phyloP scores from a whole-genome alignment of 2,888 invertebrate species.

The Chesias legatella region DNA sequence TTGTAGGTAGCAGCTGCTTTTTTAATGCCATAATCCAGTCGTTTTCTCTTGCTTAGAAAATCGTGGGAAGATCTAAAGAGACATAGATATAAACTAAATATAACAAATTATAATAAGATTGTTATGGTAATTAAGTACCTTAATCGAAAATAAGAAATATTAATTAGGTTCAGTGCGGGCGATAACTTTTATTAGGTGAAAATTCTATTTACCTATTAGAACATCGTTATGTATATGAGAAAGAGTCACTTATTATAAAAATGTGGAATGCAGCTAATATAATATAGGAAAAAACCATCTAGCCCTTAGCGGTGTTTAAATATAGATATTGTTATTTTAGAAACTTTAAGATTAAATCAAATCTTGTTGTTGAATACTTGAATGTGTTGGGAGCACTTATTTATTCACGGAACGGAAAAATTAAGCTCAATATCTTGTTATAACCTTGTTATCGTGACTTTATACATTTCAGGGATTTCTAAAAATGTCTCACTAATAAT shows the following conservation, averaged over 20 bases:
- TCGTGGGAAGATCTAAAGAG: constrained; percentile 20
- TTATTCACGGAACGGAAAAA: constrained; percentile 6
- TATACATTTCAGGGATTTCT: constrained; percentile 5
- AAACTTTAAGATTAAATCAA: constrained; percentile 50
- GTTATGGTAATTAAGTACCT: constrained; percentile 16
- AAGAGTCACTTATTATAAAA: no score
- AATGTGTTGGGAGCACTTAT: constrained; percentile 26
- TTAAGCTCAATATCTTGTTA: constrained; percentile 13
- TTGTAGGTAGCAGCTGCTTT: no score
- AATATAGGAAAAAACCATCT: constrained; percentile 33
- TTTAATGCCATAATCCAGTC: constrained; percentile 1
- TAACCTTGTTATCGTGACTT: constrained; percentile 11
- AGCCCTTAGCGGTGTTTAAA: constrained; percentile 44
- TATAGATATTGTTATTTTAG: constrained; percentile 61
- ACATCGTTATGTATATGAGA: no score
- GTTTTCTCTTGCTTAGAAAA: constrained; percentile 12
- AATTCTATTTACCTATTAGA: background rate
- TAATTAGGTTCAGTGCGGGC: constrained; percentile 1
- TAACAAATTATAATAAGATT: constrained; percentile 7
- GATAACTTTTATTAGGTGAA: constrained; percentile 5
- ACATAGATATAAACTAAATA: constrained; percentile 5
- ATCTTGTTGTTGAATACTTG: constrained; percentile 55
- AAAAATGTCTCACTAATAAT: constrained; percentile 13
- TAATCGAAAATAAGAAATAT: constrained; percentile 9
- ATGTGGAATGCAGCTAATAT: constrained; percentile 17